Evolutionary conservation across 2,113 vertebrate species (phyloP).

Genomic region (Chascanopsetta lugubris): DNA sequence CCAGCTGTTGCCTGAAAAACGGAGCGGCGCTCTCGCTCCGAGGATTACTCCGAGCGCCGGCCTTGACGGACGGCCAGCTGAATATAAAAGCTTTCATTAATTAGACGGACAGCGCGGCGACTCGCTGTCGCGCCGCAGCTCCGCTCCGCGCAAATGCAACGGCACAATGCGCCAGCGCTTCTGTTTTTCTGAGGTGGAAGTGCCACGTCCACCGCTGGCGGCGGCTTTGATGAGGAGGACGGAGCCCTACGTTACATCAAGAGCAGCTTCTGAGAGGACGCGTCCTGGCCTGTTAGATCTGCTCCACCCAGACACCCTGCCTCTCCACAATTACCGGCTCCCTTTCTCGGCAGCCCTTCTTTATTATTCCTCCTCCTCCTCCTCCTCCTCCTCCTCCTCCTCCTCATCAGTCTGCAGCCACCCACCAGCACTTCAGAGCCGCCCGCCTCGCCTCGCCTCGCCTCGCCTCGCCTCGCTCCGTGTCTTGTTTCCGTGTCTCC

Average conservation of each 20-base stretch:
- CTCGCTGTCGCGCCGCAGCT: background rate
- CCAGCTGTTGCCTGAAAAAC: conserved; percentile 12
- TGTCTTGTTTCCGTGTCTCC: conserved; percentile 4
- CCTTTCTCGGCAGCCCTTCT: conserved; percentile 26
- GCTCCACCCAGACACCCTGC: conserved; percentile 32
- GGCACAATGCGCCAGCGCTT: too few relatives aligned
- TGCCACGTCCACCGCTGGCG: background rate
- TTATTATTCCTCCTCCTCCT: conserved; percentile 23
- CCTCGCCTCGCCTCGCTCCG: background rate
- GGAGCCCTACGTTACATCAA: too few relatives aligned
- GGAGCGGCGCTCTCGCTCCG: background rate
- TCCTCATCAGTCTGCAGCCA: conserved; percentile 39
- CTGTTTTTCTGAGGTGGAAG: background rate
- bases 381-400: conserved; percentile 31
- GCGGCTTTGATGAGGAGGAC: background rate
- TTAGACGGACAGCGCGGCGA: background rate
- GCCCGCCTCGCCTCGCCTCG: too few relatives aligned
- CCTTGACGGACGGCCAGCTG: background rate
- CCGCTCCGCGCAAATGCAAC: too few relatives aligned
- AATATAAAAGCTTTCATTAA: conserved; percentile 22
- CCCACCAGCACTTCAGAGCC: conserved; percentile 21
- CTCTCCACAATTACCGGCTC: conserved; percentile 36
- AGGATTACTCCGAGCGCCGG: conserved; percentile 4
- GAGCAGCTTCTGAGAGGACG: background rate
- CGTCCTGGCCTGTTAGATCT: conserved; percentile 8